These are phyloP conservation scores for Laterallus jamaicensis DNA, from an alignment of 2,113 vertebrate species.

Conservation along the genomic window DNA sequence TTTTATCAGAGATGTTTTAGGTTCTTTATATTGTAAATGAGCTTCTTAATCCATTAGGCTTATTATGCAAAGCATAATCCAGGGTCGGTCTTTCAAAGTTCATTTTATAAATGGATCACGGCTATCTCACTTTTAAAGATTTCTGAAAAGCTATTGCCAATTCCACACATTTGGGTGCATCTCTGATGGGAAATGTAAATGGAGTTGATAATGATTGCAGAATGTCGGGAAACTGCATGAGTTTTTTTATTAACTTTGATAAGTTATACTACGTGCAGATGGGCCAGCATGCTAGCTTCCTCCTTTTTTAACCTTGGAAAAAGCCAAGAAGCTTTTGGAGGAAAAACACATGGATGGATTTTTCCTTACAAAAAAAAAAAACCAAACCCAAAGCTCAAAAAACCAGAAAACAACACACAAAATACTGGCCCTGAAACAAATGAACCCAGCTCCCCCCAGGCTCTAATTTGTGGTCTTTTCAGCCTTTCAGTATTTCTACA, in stretches of 20 bases:
- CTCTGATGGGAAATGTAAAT: conserved; percentile 61
- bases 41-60: conserved; percentile 48
- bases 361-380: neutral
- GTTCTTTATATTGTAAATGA: conserved; percentile 55
- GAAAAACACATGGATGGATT: neutral
- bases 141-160: neutral
- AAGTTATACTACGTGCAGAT: neutral
- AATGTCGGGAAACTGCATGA: conserved; percentile 5
- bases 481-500: neutral
- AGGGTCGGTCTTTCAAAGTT: conserved; percentile 16
- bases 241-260: conserved; percentile 14
- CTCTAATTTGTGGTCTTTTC: neutral
- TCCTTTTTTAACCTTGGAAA: neutral
- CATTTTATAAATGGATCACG: conserved; percentile 33
- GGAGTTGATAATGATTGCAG: conserved; percentile 10
- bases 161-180: conserved; percentile 30
- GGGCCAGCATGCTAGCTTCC: neutral
- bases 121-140: conserved; percentile 40
- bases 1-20: conserved; percentile 4
- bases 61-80: conserved; percentile 54
- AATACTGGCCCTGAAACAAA: accelerated
- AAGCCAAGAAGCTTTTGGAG: neutral
- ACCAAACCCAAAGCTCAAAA: neutral
- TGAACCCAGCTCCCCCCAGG: accelerated
- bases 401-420: no score